Evolutionary conservation across 2,113 vertebrate species (phyloP).

Genomic region (Canis aureus): DNA sequence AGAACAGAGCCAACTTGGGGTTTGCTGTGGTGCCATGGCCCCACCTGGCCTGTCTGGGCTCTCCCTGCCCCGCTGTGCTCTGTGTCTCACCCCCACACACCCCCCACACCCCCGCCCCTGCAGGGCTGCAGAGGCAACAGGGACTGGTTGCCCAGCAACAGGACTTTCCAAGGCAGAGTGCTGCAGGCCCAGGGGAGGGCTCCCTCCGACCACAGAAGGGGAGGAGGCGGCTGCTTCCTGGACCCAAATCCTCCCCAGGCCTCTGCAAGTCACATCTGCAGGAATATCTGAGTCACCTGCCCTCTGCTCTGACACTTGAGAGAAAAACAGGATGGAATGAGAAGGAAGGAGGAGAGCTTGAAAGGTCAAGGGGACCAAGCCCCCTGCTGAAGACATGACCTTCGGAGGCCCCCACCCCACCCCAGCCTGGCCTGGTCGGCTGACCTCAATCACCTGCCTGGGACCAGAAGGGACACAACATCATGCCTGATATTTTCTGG

Average conservation of each 20-base stretch:
- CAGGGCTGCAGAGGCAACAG: neutral
- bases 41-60: no score
- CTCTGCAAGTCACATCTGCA: neutral
- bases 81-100: no score
- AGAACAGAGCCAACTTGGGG: neutral
- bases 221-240: conserved; percentile 1
- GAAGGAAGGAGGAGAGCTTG: neutral
- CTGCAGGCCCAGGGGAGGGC: conserved; percentile 29
- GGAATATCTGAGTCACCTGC: conserved; percentile 71
- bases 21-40: neutral
- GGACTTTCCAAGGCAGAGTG: conserved; percentile 54
- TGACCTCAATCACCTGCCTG: neutral
- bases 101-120: neutral
- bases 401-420: neutral
- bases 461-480: neutral
- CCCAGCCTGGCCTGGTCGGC: neutral
- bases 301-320: neutral
- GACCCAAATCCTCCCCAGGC: neutral
- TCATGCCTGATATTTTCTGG: neutral
- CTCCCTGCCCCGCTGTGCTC: neutral
- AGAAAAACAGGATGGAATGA: neutral
- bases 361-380: neutral
- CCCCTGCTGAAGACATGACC: neutral
- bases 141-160: conserved; percentile 60
- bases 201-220: neutral